A percentile compares a stretch with the other conserved stretches of the same genome.
Conservation (phyloP, 2,797 vertebrate species). For the Hydrophis major region DNA sequence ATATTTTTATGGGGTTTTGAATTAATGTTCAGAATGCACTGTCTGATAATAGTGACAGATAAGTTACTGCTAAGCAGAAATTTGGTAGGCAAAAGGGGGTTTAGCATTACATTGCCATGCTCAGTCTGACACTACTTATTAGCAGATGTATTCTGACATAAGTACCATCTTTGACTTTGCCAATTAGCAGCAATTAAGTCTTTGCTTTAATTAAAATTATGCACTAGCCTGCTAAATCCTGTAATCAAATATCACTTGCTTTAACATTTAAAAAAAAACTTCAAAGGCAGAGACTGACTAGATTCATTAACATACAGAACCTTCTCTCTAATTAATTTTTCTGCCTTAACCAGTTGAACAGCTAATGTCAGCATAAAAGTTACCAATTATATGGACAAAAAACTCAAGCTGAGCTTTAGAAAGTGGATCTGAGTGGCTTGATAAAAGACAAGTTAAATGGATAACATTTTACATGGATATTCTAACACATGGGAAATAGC, state of each 20-base stretch:
- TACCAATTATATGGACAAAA: neutral
- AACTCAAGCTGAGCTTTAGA: neutral
- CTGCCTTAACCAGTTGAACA: neutral
- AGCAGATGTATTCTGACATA: neutral
- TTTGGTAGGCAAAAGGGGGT: neutral
- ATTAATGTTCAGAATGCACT: neutral
- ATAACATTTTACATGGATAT: neutral
- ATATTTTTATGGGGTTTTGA: neutral
- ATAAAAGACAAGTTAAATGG: neutral
- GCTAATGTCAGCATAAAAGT: neutral
- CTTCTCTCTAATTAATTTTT: neutral
- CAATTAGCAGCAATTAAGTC: neutral
- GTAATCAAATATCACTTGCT: neutral
- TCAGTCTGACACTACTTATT: neutral
- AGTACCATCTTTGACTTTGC: neutral
- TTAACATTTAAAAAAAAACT: neutral
- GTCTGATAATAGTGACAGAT: neutral
- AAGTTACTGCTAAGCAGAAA: neutral
- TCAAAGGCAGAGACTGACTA: neutral
- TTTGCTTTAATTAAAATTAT: neutral
- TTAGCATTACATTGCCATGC: neutral
- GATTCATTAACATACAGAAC: neutral
- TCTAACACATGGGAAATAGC: neutral
- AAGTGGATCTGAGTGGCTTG: neutral
- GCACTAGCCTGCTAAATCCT: neutral